phyloP scores from a whole-genome alignment of 30 jellyfish, hydroid and myxozoan species.

The Pseudorhiza aurosa region DNA sequence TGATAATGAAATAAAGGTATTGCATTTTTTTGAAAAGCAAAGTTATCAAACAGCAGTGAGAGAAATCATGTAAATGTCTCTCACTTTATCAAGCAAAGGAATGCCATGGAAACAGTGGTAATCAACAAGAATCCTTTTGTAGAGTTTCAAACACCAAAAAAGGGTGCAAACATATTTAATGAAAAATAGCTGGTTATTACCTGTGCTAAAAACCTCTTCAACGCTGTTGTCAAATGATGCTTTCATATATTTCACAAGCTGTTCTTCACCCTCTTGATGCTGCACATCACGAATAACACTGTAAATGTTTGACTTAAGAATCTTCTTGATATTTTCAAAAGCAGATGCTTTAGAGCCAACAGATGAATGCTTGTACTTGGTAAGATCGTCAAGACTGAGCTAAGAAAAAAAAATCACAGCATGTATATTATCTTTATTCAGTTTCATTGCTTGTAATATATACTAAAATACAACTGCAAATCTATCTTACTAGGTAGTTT shows the following conservation, averaged over 20 bases:
- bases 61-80: too few species aligned
- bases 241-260: neutral
- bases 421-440: neutral
- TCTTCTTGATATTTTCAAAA: slow-evolving; percentile 25
- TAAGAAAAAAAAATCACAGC: neutral
- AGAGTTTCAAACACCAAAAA: too few species aligned
- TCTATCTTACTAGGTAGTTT: too few species aligned
- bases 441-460: neutral
- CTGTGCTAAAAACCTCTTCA: slow-evolving; percentile 57
- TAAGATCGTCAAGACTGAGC: slow-evolving; percentile 62
- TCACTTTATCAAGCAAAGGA: neutral
- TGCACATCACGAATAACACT: slow-evolving; percentile 19
- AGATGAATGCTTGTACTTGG: slow-evolving; percentile 23
- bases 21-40: too few species aligned
- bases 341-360: slow-evolving; percentile 22
- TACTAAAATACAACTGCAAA: too few species aligned
- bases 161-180: too few species aligned
- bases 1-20: too few species aligned
- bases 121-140: too few species aligned
- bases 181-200: neutral
- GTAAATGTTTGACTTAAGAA: slow-evolving; percentile 5
- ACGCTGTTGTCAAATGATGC: neutral
- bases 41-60: too few species aligned
- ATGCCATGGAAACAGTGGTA: too few species aligned
- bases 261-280: slow-evolving; percentile 8